Evolutionary conservation across 2,888 invertebrate genomes (phyloP).

Genomic region (Agrenia bidenticulata): DNA sequence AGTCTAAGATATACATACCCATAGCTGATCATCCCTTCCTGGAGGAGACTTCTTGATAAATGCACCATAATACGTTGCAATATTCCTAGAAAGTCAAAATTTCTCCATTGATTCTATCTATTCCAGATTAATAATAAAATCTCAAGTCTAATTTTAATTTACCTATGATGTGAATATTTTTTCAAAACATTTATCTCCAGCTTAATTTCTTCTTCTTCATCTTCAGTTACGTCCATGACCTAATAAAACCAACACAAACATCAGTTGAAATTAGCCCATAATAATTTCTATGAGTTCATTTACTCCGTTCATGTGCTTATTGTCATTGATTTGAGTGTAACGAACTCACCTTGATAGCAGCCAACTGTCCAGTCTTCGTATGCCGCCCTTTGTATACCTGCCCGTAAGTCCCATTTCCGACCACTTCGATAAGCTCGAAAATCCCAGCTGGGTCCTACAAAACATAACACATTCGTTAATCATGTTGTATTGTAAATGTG

Average conservation of each 20-base stretch:
- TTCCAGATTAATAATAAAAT: background rate
- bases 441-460: conserved; percentile 99
- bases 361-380: conserved; percentile 98
- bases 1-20: conserved; percentile 62
- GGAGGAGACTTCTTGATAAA: conserved; percentile 99
- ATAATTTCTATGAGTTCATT: background rate
- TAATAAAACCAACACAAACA: conserved; percentile 4
- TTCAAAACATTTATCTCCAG: conserved; percentile 99
- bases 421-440: conserved; percentile 99
- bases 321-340: conserved; percentile 13
- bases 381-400: conserved; percentile 99
- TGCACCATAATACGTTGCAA: conserved; percentile 99
- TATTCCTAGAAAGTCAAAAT: conserved; percentile 67
- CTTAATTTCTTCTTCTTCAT: conserved; percentile 99
- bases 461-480: too few species aligned
- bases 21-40: conserved; percentile 98
- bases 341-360: conserved; percentile 89
- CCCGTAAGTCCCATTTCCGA: conserved; percentile 99
- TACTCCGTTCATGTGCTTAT: too few species aligned
- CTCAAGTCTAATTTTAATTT: conserved; percentile 2
- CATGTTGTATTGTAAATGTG: too few species aligned
- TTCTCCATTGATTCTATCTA: too few species aligned
- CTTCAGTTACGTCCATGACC: conserved; percentile 99
- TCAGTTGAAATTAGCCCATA: background rate
- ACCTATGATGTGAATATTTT: conserved; percentile 59